Evolutionary conservation across 2,113 vertebrate species (phyloP).

Genomic region (Calonectris borealis): DNA sequence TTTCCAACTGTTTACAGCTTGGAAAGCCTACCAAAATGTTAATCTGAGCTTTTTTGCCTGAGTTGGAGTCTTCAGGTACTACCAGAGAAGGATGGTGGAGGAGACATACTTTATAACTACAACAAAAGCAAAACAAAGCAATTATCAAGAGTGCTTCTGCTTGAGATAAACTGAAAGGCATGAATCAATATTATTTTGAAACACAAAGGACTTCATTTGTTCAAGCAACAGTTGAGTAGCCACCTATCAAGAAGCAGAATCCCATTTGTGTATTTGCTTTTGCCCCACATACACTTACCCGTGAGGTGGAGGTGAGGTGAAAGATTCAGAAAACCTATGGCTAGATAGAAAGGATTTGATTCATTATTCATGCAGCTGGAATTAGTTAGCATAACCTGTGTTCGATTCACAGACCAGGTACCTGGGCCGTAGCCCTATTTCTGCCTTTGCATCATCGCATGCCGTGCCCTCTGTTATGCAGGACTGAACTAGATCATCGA

Average conservation of each 20-base stretch:
- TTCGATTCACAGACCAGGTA: not conserved
- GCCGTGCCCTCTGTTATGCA: accelerated
- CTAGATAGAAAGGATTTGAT: not conserved
- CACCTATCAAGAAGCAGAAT: not conserved
- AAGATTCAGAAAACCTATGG: not conserved
- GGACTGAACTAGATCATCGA: not conserved
- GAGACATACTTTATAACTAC: not conserved
- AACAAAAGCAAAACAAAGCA: not conserved
- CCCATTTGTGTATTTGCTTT: not conserved
- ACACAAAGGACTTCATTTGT: too few species aligned
- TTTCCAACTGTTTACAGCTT: not conserved
- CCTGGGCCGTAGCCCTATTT: not conserved
- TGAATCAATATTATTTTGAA: too few species aligned
- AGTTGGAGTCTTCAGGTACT: not conserved
- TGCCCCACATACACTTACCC: not conserved
- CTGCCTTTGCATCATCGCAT: not conserved
- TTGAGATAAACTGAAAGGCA: too few species aligned
- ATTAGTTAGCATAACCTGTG: not conserved
- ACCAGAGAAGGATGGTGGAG: not conserved
- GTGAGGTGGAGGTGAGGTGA: not conserved
- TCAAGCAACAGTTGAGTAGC: too few species aligned
- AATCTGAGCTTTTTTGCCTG: not conserved
- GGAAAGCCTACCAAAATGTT: not conserved
- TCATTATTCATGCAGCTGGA: not conserved
- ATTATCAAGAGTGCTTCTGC: not conserved